Base-by-base conservation (phyloP, 2,888 invertebrate species). In the Laspeyria flexula region DNA sequence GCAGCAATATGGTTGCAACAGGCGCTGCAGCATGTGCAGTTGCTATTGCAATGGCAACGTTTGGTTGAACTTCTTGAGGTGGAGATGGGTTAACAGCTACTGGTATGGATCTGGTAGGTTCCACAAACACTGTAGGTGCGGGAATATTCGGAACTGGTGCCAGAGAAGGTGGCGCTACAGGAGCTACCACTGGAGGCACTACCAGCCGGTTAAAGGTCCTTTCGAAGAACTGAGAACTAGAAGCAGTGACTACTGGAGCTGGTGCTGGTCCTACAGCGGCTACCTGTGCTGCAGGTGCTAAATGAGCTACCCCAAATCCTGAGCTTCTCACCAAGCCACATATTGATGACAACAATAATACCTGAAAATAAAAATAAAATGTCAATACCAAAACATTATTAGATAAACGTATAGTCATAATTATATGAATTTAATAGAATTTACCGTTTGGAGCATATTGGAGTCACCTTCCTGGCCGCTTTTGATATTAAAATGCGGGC, bases 211-310 rank as follows among this genome's bases (percentile, higher is more conserved):
- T 95, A 83, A 94, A 95, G 35, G 93, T 95, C 60, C 95, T 93
- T 43, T 95, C 93, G 63, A 95, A 91, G 55, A 95, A 94, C 78
- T 96, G 95, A 34, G 95, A 95, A 76, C 95, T 95, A 46, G 94
- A 93, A 1, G 95, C 94, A 0, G 95, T 94, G 3, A 95, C 94
- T 29, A 94, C 91, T 7, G 94, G 93, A 0, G 92, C 88, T n/a
- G 68, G 49, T 15, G 65, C 61, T 2, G 77, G 65, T n/a, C 48
- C 67, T 43, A 35, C 16, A 33, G 54, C 11, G 23, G 49, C 49
- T 27, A 49, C 46, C 5, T 13, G 29, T 34, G 21, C 52, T 21
- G 62, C 52, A 1, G 66, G 59, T 1, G 60, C 43, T 0, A 65
- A 44, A 29, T 58, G 67, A 23, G 43, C 53, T 1, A 59, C 66